A percentile compares a stretch with the other conserved stretches of the same genome.
Evolutionary conservation across 2,113 vertebrate genomes (phyloP).

Genomic region (Zosterops japonicus): DNA sequence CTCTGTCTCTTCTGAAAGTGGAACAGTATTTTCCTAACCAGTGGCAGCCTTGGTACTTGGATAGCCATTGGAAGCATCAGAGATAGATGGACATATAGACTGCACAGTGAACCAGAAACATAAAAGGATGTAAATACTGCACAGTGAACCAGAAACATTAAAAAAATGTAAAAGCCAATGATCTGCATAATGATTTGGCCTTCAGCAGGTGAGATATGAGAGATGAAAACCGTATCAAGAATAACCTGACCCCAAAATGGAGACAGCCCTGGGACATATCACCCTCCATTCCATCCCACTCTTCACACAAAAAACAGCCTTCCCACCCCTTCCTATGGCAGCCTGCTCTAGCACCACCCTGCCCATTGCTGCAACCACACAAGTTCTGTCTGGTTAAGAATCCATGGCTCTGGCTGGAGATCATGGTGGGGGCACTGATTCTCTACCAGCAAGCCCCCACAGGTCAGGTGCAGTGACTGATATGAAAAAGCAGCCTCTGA

Average conservation of each 20-base stretch:
- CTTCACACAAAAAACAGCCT: neutral
- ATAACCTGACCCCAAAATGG: neutral
- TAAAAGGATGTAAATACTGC: neutral
- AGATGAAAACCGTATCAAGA: neutral
- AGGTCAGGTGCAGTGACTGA: neutral
- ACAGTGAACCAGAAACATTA: neutral
- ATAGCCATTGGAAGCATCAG: neutral
- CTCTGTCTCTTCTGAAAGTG: neutral
- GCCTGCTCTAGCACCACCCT: neutral
- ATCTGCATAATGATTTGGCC: neutral
- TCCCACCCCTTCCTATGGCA: neutral
- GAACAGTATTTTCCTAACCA: neutral
- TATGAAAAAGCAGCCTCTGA: neutral
- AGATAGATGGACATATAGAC: neutral
- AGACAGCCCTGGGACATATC: neutral
- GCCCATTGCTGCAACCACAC: neutral
- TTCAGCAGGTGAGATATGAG: neutral
- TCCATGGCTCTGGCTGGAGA: neutral
- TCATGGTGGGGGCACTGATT: accelerated
- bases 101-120: neutral
- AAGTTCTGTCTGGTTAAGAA: neutral
- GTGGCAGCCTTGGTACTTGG: neutral
- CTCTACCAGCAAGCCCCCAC: neutral
- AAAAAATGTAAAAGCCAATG: neutral
- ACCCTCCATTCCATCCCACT: neutral